Percentiles rank a stretch among this genome's conserved stretches.
phyloP scores from a whole-genome alignment of 2,888 invertebrate genomes.

The Oscheius sp. region DNA sequence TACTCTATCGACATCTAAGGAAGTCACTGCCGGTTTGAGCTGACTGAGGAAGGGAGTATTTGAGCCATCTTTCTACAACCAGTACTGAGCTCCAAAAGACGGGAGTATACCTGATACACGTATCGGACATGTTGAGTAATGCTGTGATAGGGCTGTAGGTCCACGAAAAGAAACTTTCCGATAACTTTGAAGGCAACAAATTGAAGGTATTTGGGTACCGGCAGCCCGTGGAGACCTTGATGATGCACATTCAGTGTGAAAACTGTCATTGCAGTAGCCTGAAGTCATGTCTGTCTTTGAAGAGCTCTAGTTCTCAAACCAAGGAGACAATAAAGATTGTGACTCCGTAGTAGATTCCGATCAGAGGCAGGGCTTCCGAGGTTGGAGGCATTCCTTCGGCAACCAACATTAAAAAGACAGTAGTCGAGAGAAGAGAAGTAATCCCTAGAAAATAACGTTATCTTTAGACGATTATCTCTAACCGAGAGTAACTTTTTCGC shows the following conservation, averaged over 20 bases:
- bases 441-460: constrained; percentile 78
- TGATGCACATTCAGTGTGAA: constrained; percentile 85
- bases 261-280: constrained; percentile 80
- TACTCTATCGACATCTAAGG: constrained; percentile 21
- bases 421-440: constrained; percentile 88
- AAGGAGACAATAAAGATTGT: constrained; percentile 77
- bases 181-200: constrained; percentile 67
- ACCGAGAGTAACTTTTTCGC: constrained; percentile 85
- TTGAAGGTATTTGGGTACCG: constrained; percentile 68
- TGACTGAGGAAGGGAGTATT: constrained; percentile 25
- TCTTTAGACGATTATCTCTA: neutral
- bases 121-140: constrained; percentile 70
- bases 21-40: constrained; percentile 30
- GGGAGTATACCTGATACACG: constrained; percentile 55
- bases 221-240: constrained; percentile 67
- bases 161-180: constrained; percentile 63
- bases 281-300: no score
- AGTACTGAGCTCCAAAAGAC: neutral
- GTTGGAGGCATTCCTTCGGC: constrained; percentile 87
- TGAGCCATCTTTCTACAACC: constrained; percentile 48
- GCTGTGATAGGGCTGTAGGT: constrained; percentile 68
- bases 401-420: constrained; percentile 88
- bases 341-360: constrained; percentile 79
- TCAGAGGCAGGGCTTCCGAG: constrained; percentile 84
- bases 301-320: no score